Percentiles rank a stretch among this genome's conserved stretches.
Conservation (phyloP, 2,113 vertebrate genomes). For the Mirounga angustirostris region DNA sequence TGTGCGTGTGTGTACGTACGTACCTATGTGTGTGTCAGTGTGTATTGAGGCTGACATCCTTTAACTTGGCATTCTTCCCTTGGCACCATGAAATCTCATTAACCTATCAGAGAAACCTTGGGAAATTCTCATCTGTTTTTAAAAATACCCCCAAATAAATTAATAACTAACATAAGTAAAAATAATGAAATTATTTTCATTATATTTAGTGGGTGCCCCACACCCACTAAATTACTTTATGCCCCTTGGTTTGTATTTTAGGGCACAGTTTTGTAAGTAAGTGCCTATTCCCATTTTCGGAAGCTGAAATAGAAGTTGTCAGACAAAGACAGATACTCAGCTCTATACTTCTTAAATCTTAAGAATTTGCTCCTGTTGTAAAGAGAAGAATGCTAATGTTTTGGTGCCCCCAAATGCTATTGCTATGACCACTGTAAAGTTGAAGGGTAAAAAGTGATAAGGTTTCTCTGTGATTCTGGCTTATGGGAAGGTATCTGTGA, state of each 20-base stretch:
- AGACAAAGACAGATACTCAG: slow-evolving; percentile 47
- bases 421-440: neutral
- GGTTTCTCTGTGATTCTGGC: slow-evolving; percentile 29
- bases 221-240: neutral
- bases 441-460: slow-evolving; percentile 6
- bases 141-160: slow-evolving; percentile 43
- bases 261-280: neutral
- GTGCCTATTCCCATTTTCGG: neutral
- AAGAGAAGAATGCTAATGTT: slow-evolving; percentile 32
- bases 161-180: slow-evolving; percentile 23
- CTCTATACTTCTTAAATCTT: neutral
- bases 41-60: neutral
- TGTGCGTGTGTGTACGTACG: too few species aligned
- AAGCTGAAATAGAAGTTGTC: slow-evolving; percentile 53
- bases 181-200: neutral
- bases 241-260: slow-evolving; percentile 41
- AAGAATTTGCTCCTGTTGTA: neutral
- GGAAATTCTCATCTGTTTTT: slow-evolving; percentile 28
- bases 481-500: neutral
- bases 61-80: slow-evolving; percentile 48
- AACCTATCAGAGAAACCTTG: neutral
- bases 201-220: neutral
- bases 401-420: neutral
- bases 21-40: neutral
- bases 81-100: neutral